phyloP scores from a whole-genome alignment of 2,888 invertebrate species.

The Cryptocephalus moraei region DNA sequence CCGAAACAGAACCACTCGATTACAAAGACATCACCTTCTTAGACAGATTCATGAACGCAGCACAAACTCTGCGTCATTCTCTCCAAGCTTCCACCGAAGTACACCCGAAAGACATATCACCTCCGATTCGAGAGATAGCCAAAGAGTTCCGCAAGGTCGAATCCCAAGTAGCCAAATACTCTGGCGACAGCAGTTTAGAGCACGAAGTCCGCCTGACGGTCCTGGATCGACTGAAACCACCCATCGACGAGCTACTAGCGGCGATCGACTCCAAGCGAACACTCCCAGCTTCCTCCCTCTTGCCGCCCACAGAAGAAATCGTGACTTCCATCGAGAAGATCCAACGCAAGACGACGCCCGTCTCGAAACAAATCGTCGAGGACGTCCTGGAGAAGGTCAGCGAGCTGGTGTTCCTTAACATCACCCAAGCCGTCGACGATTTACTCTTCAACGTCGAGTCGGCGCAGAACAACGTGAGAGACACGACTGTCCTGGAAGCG shows the following conservation, averaged over 20 bases:
- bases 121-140: conserved; percentile 26
- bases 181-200: conserved; percentile 28
- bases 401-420: conserved; percentile 32
- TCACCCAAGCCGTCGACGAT: conserved; percentile 31
- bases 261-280: conserved; percentile 44
- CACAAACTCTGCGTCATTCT: conserved; percentile 37
- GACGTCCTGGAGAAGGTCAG: conserved; percentile 36
- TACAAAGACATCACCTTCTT: conserved; percentile 15
- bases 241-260: conserved; percentile 51
- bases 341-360: conserved; percentile 16
- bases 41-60: conserved; percentile 26
- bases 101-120: conserved; percentile 20
- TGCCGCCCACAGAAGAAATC: conserved; percentile 28
- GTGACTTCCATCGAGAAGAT: conserved; percentile 28
- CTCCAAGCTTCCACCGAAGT: conserved; percentile 29
- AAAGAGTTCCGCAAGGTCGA: conserved; percentile 29
- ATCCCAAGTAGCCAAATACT: conserved; percentile 28
- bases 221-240: conserved; percentile 52
- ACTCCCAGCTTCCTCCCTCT: conserved; percentile 23
- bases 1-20: conserved; percentile 22
- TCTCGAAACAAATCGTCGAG: conserved; percentile 27
- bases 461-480: conserved; percentile 26
- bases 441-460: conserved; percentile 32
- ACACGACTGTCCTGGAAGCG: conserved; percentile 29
- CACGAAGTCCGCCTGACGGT: conserved; percentile 44